Conservation (phyloP, 2,113 vertebrate genomes). For the Mobula hypostoma region DNA sequence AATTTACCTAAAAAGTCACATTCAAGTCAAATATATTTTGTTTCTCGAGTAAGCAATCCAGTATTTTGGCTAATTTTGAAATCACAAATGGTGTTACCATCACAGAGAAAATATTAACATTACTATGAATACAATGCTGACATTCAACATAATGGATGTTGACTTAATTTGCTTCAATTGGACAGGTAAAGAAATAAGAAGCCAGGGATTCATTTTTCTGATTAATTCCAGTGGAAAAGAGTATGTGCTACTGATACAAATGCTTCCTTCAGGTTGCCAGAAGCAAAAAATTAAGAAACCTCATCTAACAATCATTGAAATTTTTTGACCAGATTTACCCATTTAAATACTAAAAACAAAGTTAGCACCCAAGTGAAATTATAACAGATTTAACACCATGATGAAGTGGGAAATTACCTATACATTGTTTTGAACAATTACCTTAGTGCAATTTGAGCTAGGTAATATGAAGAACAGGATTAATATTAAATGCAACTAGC, state of each 20-base stretch:
- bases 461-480: not conserved
- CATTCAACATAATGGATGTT: not conserved
- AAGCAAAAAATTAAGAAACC: no score
- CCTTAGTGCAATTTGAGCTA: not conserved
- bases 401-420: not conserved
- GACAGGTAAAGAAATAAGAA: not conserved
- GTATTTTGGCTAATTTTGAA: not conserved
- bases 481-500: not conserved
- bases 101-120: no score
- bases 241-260: not conserved
- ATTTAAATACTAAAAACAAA: not conserved
- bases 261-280: no score
- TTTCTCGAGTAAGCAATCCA: not conserved
- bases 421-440: not conserved
- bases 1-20: not conserved
- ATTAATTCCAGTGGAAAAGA: not conserved
- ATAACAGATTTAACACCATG: not conserved
- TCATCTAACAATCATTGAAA: not conserved
- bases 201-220: not conserved
- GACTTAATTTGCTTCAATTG: not conserved
- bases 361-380: not conserved
- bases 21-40: not conserved
- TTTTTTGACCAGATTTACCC: not conserved
- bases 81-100: not conserved
- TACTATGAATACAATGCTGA: no score